Conservation (phyloP, 2,797 vertebrate species). For the Oreochromis grahami region DNA sequence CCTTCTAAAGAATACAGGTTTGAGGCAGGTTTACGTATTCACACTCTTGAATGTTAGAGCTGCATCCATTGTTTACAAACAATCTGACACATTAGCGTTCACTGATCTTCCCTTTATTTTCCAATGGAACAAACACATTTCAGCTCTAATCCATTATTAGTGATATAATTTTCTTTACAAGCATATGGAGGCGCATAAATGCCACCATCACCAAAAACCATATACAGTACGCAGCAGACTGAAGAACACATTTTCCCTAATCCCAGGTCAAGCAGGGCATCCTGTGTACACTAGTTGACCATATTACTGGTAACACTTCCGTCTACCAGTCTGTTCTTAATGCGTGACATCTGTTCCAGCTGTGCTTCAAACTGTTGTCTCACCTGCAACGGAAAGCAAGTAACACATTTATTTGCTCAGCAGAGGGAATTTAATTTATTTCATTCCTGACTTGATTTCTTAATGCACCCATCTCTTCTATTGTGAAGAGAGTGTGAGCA, state of each 20-base stretch:
- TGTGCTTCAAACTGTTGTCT: constrained; percentile 45
- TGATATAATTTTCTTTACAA: not conserved
- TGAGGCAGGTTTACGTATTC: not conserved
- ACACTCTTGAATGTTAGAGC: not conserved
- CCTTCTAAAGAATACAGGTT: not conserved
- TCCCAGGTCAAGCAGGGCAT: not conserved
- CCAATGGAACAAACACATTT: not conserved
- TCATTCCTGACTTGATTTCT: not conserved
- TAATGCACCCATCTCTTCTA: not conserved
- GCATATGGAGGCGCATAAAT: accelerated
- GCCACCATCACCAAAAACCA: not conserved
- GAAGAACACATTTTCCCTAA: not conserved
- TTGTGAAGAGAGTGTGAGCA: not conserved
- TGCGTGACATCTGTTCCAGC: constrained; percentile 28
- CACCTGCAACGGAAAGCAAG: constrained; percentile 31
- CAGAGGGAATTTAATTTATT: accelerated
- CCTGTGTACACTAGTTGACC: not conserved
- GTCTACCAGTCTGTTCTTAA: constrained; percentile 33
- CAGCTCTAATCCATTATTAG: not conserved
- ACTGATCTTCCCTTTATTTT: not conserved
- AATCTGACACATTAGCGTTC: not conserved
- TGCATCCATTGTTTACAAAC: not conserved
- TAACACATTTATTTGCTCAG: not conserved
- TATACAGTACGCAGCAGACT: not conserved
- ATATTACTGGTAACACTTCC: not conserved